Evolutionary conservation across 1,140 invertebrate species (phyloP), one percentile per base, ranked within the genome.

Genomic region (Cryptotermes secundus): DNA sequence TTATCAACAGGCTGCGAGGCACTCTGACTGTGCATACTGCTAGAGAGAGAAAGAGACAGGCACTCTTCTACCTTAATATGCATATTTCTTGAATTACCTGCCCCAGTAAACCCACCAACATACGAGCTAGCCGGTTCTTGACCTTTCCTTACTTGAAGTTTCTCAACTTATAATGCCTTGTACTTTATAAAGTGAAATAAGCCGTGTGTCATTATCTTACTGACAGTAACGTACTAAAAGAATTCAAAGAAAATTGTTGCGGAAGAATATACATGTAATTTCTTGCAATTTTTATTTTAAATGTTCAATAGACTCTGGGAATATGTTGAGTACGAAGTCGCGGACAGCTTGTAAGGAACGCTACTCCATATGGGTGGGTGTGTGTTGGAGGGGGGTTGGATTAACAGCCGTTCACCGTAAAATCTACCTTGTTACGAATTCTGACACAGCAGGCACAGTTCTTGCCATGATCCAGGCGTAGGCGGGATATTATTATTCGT

Each of bases 1-100:
- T 72, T 72, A 72, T 72, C 59, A 72, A 31, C 59, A 19, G 45
- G 16, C 26, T 65, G 24, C 3, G 19, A 65, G 59, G 2, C 19
- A 59, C 3, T 59, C 19, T 59, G 19, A 24, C 38, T 12, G 38
- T 38, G 38, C 45, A 12, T 3, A 22, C 45, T 49, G 26, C 53
- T n/a, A 9, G 59, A 7, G n/a, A 31, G 19, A 49, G 22, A 49
- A 3, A 49, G 10, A 16, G 59, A 72, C 4, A 12, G 59, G 26
- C 59, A 72, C 59, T 72, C 59, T 26, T 72, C 31, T 72, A n/a
- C 59, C 26, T 72, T 72, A 72, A 72, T 72, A 72, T 72, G 59
- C 59, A 72, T 72, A 31, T 72, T 31, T 72, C 26, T 31, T 72
- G 59, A n/a, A n/a, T 72, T 26, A 72, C 59, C 59, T 72, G 59